phyloP scores from a whole-genome alignment of 2,113 vertebrate species.

The Oenanthe melanoleuca region DNA sequence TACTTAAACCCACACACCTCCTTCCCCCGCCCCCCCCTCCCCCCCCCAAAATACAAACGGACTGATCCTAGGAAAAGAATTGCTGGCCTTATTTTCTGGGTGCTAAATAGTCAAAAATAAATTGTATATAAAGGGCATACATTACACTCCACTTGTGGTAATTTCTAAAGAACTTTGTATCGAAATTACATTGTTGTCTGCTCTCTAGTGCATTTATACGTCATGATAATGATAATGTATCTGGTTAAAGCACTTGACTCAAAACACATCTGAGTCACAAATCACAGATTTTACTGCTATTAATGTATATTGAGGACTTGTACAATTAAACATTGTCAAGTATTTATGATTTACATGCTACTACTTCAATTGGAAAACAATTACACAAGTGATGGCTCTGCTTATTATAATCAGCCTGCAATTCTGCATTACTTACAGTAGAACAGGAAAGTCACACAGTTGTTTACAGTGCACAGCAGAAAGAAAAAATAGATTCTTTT shows the following conservation, averaged over 20 bases:
- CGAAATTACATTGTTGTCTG: constrained; percentile 63
- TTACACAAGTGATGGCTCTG: constrained; percentile 40
- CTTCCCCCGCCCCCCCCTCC: too few relatives aligned
- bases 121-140: constrained; percentile 10
- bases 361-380: constrained; percentile 36
- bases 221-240: constrained; percentile 63
- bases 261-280: constrained; percentile 61
- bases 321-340: constrained; percentile 64
- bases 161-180: constrained; percentile 54
- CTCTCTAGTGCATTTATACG: constrained; percentile 62
- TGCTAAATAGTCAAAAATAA: constrained; percentile 33
- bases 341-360: constrained; percentile 45
- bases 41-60: background rate
- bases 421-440: constrained; percentile 47
- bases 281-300: constrained; percentile 58
- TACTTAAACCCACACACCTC: background rate
- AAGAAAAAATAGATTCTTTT: constrained; percentile 19
- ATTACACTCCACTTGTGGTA: constrained; percentile 35
- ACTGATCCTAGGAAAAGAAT: background rate
- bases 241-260: constrained; percentile 70
- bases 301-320: constrained; percentile 37
- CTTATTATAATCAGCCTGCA: constrained; percentile 38
- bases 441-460: constrained; percentile 32
- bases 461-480: constrained; percentile 36
- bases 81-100: constrained; percentile 33